Conservation (phyloP, 2,888 invertebrate genomes). For the Phaedon cochleariae region DNA sequence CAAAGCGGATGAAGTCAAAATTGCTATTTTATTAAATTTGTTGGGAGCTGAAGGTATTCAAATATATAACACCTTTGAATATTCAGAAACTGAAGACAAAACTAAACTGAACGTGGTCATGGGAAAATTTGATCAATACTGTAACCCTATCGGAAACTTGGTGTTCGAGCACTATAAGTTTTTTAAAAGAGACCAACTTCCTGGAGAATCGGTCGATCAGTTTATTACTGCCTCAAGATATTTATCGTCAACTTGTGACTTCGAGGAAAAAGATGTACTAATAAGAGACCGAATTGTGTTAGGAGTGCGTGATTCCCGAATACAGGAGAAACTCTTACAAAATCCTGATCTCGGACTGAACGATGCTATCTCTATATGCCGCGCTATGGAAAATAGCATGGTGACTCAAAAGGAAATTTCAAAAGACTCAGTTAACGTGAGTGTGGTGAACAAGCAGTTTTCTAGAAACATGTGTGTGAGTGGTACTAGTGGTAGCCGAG, state of each 20-base stretch:
- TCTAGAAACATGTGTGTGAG: neutral
- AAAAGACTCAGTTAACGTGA: neutral
- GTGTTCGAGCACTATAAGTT: constrained; percentile 42
- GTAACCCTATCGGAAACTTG: constrained; percentile 36
- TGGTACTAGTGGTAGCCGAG: neutral
- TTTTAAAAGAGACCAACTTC: constrained; percentile 37
- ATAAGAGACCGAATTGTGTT: constrained; percentile 22
- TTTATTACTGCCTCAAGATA: constrained; percentile 34
- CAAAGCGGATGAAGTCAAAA: constrained; percentile 14
- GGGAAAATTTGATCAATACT: constrained; percentile 34
- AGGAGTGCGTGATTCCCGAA: constrained; percentile 22
- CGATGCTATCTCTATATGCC: constrained; percentile 22
- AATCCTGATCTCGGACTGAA: constrained; percentile 9
- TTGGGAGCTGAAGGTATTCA: constrained; percentile 20
- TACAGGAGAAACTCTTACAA: constrained; percentile 19
- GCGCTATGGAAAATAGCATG: constrained; percentile 21
- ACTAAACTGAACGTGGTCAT: constrained; percentile 23
- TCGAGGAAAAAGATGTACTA: constrained; percentile 32
- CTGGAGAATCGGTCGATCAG: constrained; percentile 33
- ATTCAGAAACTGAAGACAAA: constrained; percentile 10
- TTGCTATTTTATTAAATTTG: constrained; percentile 15
- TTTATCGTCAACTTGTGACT: constrained; percentile 36
- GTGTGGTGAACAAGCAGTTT: neutral
- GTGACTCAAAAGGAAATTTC: neutral
- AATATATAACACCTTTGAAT: constrained; percentile 29